phyloP scores from a whole-genome alignment of 2,797 vertebrate species.

The Halcyon smyrnensis region DNA sequence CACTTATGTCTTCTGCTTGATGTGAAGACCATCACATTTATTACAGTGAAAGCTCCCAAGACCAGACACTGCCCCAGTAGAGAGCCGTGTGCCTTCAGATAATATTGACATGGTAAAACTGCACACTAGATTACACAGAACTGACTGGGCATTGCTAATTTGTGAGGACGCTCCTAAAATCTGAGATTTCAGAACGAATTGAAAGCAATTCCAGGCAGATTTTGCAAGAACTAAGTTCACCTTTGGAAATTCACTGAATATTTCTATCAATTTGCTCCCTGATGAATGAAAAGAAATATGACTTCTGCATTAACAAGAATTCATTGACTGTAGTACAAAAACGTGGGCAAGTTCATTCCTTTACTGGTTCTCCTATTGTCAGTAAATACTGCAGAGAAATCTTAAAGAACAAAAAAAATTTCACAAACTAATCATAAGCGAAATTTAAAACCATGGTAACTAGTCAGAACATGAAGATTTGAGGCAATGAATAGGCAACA shows the following conservation, averaged over 20 bases:
- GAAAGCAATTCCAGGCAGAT: not conserved
- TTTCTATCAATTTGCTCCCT: not conserved
- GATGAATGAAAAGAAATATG: not conserved
- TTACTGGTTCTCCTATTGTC: not conserved
- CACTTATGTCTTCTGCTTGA: not conserved
- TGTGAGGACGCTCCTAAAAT: not conserved
- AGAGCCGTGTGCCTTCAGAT: not conserved
- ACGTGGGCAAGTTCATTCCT: not conserved
- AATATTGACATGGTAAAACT: conserved; percentile 1
- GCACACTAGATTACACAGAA: conserved; percentile 7
- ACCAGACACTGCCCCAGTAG: not conserved
- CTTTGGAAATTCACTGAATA: not conserved
- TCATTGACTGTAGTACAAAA: not conserved
- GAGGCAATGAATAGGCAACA: not conserved
- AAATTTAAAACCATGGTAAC: not conserved
- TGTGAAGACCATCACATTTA: not conserved
- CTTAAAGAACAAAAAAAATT: not conserved
- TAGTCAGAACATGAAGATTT: not conserved
- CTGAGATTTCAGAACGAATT: not conserved
- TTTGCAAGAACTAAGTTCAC: conserved; percentile 1
- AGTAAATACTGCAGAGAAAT: not conserved
- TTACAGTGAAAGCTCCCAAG: not conserved
- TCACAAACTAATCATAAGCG: not conserved
- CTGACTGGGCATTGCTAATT: not conserved
- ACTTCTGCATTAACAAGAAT: not conserved